These are phyloP conservation scores for Trogon surrucura DNA, from an alignment of 2,113 vertebrate species.

Conservation along the genomic window DNA sequence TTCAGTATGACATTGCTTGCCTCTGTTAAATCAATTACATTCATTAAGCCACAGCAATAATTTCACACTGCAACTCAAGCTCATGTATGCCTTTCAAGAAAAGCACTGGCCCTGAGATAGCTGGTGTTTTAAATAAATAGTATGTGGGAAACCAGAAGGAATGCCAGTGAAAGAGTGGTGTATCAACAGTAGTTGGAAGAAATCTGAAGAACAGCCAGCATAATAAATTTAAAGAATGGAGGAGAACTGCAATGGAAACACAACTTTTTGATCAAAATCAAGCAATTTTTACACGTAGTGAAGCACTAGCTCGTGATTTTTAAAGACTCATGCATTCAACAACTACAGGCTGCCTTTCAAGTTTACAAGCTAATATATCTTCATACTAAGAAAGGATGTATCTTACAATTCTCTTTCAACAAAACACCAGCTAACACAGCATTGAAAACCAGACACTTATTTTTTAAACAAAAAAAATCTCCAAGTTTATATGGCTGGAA, in stretches of 20 bases:
- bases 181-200: background rate
- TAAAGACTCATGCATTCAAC: background rate
- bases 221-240: slow-evolving; percentile 40
- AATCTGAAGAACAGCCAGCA: slow-evolving; percentile 30
- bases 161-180: background rate
- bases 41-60: background rate
- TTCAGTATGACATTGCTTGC: background rate
- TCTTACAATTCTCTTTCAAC: slow-evolving; percentile 19
- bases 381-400: slow-evolving; percentile 12
- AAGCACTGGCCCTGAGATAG: background rate
- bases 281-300: background rate
- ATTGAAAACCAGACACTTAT: background rate
- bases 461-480: background rate
- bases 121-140: background rate
- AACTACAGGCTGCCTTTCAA: background rate
- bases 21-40: background rate
- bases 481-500: background rate
- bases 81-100: background rate
- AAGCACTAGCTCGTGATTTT: background rate
- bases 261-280: slow-evolving; percentile 59
- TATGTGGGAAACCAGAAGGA: background rate
- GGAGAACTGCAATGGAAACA: slow-evolving; percentile 39
- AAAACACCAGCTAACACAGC: background rate
- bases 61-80: background rate
- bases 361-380: background rate